Evolutionary conservation across 1,140 invertebrate genomes (phyloP), one percentile per base, ranked within the genome.

Genomic region (Macrobrachium rosenbergii): DNA sequence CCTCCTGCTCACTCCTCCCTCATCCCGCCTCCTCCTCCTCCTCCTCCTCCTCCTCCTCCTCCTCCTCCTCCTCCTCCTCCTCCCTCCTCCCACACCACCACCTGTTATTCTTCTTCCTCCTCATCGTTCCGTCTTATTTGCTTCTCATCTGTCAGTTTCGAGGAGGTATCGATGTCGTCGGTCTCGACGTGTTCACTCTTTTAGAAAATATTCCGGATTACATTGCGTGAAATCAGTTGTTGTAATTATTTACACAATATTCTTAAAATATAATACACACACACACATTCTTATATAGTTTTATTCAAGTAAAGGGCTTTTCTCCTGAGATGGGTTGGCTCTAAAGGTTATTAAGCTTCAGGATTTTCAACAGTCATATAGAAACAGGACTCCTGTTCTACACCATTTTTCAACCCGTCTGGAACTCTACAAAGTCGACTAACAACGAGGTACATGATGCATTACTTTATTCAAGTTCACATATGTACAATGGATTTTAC

Each of bases 261-360:
- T 17, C n/a, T 45, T 45, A 58, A 43, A 77, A 21, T 45, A 45
- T 45, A 21, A 77, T 77, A 58, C 14, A 77, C 43, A 77, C 14
- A 77, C n/a, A 77, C 43, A 77, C 16, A 77, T 77, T 43, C n/a
- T 58, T 77, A 58, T 17, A 77, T 77, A 77, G 37, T 43, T 45
- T 43, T 77, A 77, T 59, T 43, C 43, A 77, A 17, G 43, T 76
- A 76, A 28, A 76, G 10, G 43, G 52, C 52, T 52, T 52, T 52
- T 52, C 7, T 52, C 7, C 0, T 52, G 2, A 52, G 7, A 12
- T 10, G 52, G 12, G 52, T 52, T 52, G 52, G 8, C 52, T 52
- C 52, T 12, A 52, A 8, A 52, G 52, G 3, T 37, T 37, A 37
- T 37, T 1, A 37, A 37, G 28, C 28, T 37, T 37, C 28, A 3